These are phyloP conservation scores for Ataeniobius toweri DNA, from an alignment of 2,797 vertebrate genomes.

Conservation along the genomic window DNA sequence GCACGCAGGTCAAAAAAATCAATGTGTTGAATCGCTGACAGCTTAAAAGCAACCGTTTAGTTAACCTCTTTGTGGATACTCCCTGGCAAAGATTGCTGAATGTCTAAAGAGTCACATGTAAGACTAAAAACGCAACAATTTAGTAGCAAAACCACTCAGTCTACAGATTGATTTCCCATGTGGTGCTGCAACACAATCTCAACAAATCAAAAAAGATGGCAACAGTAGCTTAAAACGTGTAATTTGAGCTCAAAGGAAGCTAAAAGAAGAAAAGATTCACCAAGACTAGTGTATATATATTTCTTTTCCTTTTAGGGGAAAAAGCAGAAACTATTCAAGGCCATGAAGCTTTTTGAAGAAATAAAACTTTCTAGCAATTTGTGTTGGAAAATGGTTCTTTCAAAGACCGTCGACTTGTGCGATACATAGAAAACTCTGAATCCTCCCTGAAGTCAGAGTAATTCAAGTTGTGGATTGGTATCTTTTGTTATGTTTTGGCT, in stretches of 20 bases:
- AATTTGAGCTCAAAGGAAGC: background rate
- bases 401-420: background rate
- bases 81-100: conserved; percentile 4
- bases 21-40: conserved; percentile 21
- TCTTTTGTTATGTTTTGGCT: background rate
- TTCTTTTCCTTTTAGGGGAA: background rate
- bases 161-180: background rate
- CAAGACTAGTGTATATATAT: background rate
- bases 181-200: background rate
- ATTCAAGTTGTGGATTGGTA: background rate
- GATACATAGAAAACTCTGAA: background rate
- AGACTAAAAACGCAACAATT: conserved; percentile 4
- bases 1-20: conserved; percentile 15
- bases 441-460: background rate
- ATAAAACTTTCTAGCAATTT: background rate
- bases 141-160: background rate
- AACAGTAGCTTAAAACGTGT: background rate
- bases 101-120: background rate
- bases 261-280: conserved; percentile 1
- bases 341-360: background rate
- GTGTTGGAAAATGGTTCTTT: background rate
- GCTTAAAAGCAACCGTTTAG: conserved; percentile 5
- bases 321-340: background rate
- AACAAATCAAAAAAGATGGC: background rate
- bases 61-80: conserved; percentile 7